These are phyloP conservation scores for Phyllostomus hastatus DNA, from an alignment of 2,113 vertebrate genomes.

Conservation along the genomic window DNA sequence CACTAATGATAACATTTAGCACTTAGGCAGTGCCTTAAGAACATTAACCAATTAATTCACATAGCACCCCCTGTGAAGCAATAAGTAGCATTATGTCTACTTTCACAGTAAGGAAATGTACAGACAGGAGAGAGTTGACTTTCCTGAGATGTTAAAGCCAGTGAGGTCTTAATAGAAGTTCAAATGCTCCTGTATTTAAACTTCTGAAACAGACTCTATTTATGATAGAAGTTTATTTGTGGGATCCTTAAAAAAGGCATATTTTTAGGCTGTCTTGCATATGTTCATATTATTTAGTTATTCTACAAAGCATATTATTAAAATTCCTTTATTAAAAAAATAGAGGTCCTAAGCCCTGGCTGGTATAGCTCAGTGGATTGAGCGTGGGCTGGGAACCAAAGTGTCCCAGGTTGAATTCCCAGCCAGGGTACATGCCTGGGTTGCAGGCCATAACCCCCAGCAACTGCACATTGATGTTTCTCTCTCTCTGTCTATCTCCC, in stretches of 20 bases:
- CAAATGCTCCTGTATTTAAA: slow-evolving; percentile 29
- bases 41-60: slow-evolving; percentile 42
- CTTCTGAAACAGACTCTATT: not conserved
- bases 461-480: too few species aligned
- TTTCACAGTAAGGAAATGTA: slow-evolving; percentile 18
- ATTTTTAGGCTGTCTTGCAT: slow-evolving; percentile 15
- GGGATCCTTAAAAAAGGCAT: not conserved
- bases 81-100: not conserved
- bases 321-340: slow-evolving; percentile 17
- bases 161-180: slow-evolving; percentile 14
- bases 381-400: too few species aligned
- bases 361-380: too few species aligned
- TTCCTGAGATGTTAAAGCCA: not conserved
- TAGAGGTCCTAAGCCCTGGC: too few species aligned
- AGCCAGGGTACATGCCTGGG: too few species aligned
- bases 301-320: slow-evolving; percentile 30
- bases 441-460: too few species aligned
- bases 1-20: slow-evolving; percentile 33
- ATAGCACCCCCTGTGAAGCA: not conserved
- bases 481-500: too few species aligned
- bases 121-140: slow-evolving; percentile 8
- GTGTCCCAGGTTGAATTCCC: too few species aligned
- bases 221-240: not conserved
- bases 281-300: slow-evolving; percentile 32
- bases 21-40: slow-evolving; percentile 16